phyloP scores from a whole-genome alignment of 1,140 invertebrate species.

The Scaptomyza hsui region DNA sequence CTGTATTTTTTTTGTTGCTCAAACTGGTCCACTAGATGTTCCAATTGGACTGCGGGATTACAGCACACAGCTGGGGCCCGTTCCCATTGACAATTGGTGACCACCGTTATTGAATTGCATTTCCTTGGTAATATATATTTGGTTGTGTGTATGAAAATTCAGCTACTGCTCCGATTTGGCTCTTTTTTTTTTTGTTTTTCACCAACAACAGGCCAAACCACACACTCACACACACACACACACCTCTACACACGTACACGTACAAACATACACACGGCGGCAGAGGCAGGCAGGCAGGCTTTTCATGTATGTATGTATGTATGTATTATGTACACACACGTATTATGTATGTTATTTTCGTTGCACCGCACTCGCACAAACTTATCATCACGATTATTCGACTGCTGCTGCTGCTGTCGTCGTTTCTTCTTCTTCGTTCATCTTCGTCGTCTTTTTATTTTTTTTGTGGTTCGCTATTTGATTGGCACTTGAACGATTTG shows the following conservation, averaged over 20 bases:
- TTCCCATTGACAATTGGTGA: conserved; percentile 26
- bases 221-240: conserved; percentile 21
- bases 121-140: conserved; percentile 59
- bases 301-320: conserved; percentile 19
- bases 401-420: conserved; percentile 65
- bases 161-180: conserved; percentile 65
- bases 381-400: conserved; percentile 71
- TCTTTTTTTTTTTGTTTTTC: conserved; percentile 68
- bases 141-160: conserved; percentile 38
- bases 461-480: conserved; percentile 33
- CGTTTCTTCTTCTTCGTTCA: conserved; percentile 72
- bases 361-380: conserved; percentile 71
- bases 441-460: conserved; percentile 57
- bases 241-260: conserved; percentile 24
- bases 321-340: conserved; percentile 68
- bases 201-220: conserved; percentile 24
- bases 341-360: conserved; percentile 73
- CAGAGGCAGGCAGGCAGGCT: conserved; percentile 23
- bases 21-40: conserved; percentile 11
- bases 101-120: conserved; percentile 62
- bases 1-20: conserved; percentile 34
- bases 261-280: conserved; percentile 26
- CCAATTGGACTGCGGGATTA: conserved; percentile 47
- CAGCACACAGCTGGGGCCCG: conserved; percentile 44
- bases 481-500: conserved; percentile 37